Evolutionary conservation across 2,113 vertebrate genomes (phyloP), one percentile per base, ranked within the genome.

Genomic region (Acrocephalus arundinaceus): DNA sequence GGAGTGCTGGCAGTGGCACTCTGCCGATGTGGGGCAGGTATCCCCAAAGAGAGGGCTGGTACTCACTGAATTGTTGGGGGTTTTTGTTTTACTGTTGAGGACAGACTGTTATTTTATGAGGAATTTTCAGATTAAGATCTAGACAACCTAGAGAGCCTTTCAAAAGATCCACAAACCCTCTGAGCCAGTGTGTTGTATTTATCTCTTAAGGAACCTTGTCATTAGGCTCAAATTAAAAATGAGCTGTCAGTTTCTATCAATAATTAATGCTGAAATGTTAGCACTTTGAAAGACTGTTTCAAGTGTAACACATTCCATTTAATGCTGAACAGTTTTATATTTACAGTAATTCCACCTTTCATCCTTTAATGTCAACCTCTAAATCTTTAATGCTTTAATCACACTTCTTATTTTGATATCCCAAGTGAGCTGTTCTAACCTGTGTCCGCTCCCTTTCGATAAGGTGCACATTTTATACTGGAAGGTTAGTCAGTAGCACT

Each of bases 311-410:
- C 96, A 93, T 98, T 97, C 96, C 92, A 97, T 98, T 98, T 98
- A 98, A 97, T 96, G 97, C 96, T 97, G 97, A 98, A 97, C 96
- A 97, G 94, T 72, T 91, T 97, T 97, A 94, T 98, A 98, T 98
- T 98, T 98, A 98, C 98, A 96, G 97, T 97, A 98, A 98, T 98
- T 97, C 96, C 96, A 98, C 97, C 98, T 98, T 98, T 97, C 97
- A 97, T 97, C 97, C 94, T 95, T 93, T 96, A 97, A 97, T 92
- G 97, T 97, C 97, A 97, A 82, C 96, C 74, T 97, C 83, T 97
- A 97, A 98, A 98, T 98, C 97, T 98, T 98, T 98, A 97, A 98
- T 98, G 96, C 96, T 97, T 97, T 97, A 98, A 98, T 98, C 97
- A 96, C 96, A 97, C 92, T 96, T 96, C 96, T 97, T 97, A 97